Evolutionary conservation across 2,797 vertebrate species (phyloP), one percentile per base, ranked within the genome.

Genomic region (Channa striata): DNA sequence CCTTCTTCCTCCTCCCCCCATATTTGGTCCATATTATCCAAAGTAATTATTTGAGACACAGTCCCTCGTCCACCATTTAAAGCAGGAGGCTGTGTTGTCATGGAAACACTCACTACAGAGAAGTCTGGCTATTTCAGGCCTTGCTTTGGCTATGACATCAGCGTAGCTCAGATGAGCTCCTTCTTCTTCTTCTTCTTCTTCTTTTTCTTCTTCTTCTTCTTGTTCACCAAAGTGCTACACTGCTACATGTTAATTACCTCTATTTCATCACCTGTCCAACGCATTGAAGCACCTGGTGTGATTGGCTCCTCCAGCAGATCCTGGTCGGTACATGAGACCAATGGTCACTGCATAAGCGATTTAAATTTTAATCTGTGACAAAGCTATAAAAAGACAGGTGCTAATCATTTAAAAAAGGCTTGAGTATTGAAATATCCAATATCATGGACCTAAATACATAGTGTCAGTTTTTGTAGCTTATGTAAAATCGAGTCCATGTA

Each of bases 71-170:
- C 83, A 78, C 82, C 71, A 75, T 85, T 86, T 81, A 84, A 83
- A 86, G 79, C 52, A 47, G 76, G 87, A 91, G 83, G 79, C 83
- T 72, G 78, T 12, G 88, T 93, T 91, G 89, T 79, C 89, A 92
- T 91, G 89, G 91, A 89, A 91, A 93, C 91, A 37, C 77, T 70
- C 78, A 80, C 82, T 75, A 85, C 66, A 82, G 85, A 75, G 86
- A 85, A 70, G 85, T 83, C 84, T 81, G 85, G 82, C 85, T 86
- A 88, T 90, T 89, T 89, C 81, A 86, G 80, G 72, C 70, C 70
- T 30, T 34, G 84, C 77, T 86, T 56, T 39, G 39, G 65, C 68
- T 74, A 68, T 90, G 82, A 92, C 89, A 80, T 91, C 88, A 87
- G 78, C 79, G 61, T 13, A 59, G 77, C 76, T 86, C 67, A 74